phyloP scores from a whole-genome alignment of 2,888 invertebrate species.

The Pedicia rivosa region DNA sequence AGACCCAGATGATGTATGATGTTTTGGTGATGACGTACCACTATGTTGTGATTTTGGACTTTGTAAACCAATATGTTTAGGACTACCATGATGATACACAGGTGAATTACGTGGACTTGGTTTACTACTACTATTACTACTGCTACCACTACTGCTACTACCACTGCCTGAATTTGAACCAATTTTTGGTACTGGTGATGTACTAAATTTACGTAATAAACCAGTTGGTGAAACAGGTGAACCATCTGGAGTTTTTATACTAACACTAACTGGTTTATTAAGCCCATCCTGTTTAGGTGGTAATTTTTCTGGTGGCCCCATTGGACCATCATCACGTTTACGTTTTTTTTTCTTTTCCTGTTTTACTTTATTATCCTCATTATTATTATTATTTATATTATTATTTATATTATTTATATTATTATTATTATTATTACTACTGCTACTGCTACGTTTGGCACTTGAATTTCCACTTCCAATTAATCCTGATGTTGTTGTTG shows the following conservation, averaged over 20 bases:
- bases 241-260: slow-evolving; percentile 49
- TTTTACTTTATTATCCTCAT: slow-evolving; percentile 29
- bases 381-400: slow-evolving; percentile 8
- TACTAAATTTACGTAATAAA: slow-evolving; percentile 49
- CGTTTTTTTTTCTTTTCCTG: slow-evolving; percentile 62
- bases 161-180: slow-evolving; percentile 43
- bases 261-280: slow-evolving; percentile 54
- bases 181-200: slow-evolving; percentile 44
- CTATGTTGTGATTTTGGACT: slow-evolving; percentile 57
- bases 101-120: slow-evolving; percentile 63
- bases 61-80: slow-evolving; percentile 54
- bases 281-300: slow-evolving; percentile 56
- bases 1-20: slow-evolving; percentile 47
- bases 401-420: too few species aligned
- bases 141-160: slow-evolving; percentile 28
- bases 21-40: slow-evolving; percentile 65
- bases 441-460: slow-evolving; percentile 9
- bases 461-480: slow-evolving; percentile 27
- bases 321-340: slow-evolving; percentile 55
- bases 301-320: slow-evolving; percentile 71
- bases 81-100: slow-evolving; percentile 47
- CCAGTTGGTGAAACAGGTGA: slow-evolving; percentile 47
- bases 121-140: slow-evolving; percentile 36
- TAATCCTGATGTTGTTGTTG: slow-evolving; percentile 28
- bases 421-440: slow-evolving; percentile 21